A percentile compares a stretch with the other conserved stretches of the same genome.
phyloP scores from a whole-genome alignment of 1,140 invertebrate species.

The Meloidogyne floridensis region DNA sequence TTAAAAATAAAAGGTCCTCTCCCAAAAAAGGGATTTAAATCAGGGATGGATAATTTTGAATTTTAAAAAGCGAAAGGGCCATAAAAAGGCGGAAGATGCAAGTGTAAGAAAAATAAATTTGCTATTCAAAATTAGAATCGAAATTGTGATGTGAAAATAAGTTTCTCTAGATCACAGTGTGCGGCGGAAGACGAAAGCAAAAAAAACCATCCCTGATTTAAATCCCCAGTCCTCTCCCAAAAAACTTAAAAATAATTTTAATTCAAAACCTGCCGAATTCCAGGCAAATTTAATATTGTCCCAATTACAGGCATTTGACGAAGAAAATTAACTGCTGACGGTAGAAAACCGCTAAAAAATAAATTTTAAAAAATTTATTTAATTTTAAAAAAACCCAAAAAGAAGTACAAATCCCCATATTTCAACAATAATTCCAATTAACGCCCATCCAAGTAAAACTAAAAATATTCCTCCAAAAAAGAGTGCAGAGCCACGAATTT shows the following conservation, averaged over 20 bases:
- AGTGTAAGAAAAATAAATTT: no score
- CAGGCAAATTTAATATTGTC: conserved; percentile 71
- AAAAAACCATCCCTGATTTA: no score
- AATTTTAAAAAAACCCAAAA: conserved; percentile 69
- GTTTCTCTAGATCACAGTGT: no score
- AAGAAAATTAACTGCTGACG: conserved; percentile 74
- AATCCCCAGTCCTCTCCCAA: background rate
- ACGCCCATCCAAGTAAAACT: conserved; percentile 91
- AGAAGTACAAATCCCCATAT: conserved; percentile 75
- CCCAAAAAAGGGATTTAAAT: no score
- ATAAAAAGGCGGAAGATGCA: no score
- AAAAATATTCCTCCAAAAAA: conserved; percentile 93
- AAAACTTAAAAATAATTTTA: conserved; percentile 17
- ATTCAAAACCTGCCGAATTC: conserved; percentile 70
- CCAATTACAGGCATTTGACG: conserved; percentile 73
- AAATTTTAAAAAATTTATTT: conserved; percentile 53
- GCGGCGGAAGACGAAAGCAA: no score
- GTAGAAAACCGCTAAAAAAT: conserved; percentile 72
- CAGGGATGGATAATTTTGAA: no score
- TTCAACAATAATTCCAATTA: conserved; percentile 94
- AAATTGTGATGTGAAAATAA: no score
- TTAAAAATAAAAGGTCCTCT: no score
- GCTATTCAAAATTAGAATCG: no score
- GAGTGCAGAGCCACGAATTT: conserved; percentile 84
- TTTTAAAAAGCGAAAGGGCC: no score